Conservation (phyloP, 2,888 invertebrate species). For the Standfussiana lucernea region DNA sequence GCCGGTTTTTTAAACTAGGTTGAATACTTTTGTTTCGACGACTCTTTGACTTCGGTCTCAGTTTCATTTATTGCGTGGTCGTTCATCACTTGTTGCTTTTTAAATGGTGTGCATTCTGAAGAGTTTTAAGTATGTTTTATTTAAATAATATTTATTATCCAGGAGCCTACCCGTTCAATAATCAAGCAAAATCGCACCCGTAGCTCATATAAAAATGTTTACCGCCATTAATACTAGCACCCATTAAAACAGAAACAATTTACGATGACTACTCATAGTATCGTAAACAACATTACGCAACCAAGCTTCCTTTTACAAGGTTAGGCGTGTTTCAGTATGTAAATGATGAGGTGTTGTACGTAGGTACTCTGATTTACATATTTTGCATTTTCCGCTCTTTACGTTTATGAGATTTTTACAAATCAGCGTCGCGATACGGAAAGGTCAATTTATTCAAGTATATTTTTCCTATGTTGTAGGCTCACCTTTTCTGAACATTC, state of each 20-base stretch:
- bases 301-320: constrained; percentile 59
- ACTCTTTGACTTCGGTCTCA: neutral
- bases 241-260: constrained; percentile 48
- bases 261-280: constrained; percentile 44
- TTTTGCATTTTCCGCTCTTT: neutral
- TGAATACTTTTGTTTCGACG: neutral
- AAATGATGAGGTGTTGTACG: constrained; percentile 22
- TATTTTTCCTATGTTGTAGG: neutral
- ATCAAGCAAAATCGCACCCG: constrained; percentile 16
- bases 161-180: neutral
- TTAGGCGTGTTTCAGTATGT: constrained; percentile 16
- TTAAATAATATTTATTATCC: neutral
- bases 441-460: neutral
- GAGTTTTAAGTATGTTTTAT: neutral
- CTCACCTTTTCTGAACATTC: neutral
- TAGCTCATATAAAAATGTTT: constrained; percentile 42
- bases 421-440: neutral
- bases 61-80: neutral
- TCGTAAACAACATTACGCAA: constrained; percentile 62
- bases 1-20: neutral
- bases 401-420: neutral
- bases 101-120: neutral
- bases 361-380: constrained; percentile 1
- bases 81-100: neutral
- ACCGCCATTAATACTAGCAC: constrained; percentile 36